Base-by-base conservation (phyloP, 1,140 invertebrate genomes). In the Leptopilina boulardi region DNA sequence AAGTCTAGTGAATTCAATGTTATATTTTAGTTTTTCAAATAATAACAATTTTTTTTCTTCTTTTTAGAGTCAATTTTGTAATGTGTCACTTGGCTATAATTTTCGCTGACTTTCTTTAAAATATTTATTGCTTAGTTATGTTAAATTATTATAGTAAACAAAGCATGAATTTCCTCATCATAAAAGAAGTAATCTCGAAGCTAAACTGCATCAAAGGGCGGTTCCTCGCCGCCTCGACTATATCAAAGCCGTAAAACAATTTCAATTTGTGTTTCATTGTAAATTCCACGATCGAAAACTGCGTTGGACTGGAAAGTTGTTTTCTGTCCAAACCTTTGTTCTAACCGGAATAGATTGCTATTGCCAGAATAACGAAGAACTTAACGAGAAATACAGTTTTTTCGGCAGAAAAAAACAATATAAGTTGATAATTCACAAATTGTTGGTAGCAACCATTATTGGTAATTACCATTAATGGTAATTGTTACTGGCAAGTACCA, bases 181-280 rank as follows among this genome's bases (percentile, higher is more conserved):
- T 51, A 30, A 47, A 44, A 21, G 41, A 73, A 73, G 42, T 51
- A 47, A 73, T 47, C 56, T 66, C 56, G 56, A 1, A 21, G 13
- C 0, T 11, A 23, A 59, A 66, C 56, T 26, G 23, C 23, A 66
- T 66, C 56, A 66, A 66, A 66, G 56, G 56, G 21, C 23, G 23
- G 8, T 66, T 66, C 56, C 56, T 9, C n/a, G n/a, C 9, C 56
- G 21, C 23, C 23, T 13, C 56, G 23, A 26, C 56, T 66, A 30
- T 66, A 66, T 66, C 21, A 66, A 66, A 66, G 56, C 59, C 59
- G 59, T 66, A 66, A 66, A 66, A 66, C 59, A 66, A 66, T 66
- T 30, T 66, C 59, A 66, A 66, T 66, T 66, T 30, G 26, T 66
- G 59, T 66, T 66, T n/a, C 26, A 34, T 66, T 66, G 59, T 66